Percentiles rank a stretch among this genome's conserved stretches.
These are phyloP conservation scores for Climacteris rufus DNA, from an alignment of 2,113 vertebrate species.

Conservation along the genomic window DNA sequence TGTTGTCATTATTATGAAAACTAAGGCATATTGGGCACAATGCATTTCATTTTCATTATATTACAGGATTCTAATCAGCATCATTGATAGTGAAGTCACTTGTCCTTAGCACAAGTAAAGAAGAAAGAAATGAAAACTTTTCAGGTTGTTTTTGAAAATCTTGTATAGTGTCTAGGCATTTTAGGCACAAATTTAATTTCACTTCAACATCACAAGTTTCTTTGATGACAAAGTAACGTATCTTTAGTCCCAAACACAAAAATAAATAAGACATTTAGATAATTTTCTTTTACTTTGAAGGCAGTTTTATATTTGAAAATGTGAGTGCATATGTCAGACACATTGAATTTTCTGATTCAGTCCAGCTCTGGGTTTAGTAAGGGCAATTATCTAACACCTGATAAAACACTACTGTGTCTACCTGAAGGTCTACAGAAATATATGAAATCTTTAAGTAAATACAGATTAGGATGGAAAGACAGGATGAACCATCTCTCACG, in stretches of 20 bases:
- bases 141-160: slow-evolving; percentile 56
- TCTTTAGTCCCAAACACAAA: slow-evolving; percentile 59
- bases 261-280: slow-evolving; percentile 70
- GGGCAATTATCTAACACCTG: not conserved
- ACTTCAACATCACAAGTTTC: slow-evolving; percentile 53
- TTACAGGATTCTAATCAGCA: slow-evolving; percentile 58
- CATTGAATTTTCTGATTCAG: not conserved
- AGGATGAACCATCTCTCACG: not conserved
- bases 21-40: slow-evolving; percentile 57
- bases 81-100: slow-evolving; percentile 57
- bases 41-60: slow-evolving; percentile 65
- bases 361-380: not conserved
- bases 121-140: slow-evolving; percentile 53
- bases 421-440: not conserved
- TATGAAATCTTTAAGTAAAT: not conserved
- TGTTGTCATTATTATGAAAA: slow-evolving; percentile 68
- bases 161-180: slow-evolving; percentile 62
- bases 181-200: slow-evolving; percentile 70
- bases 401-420: not conserved
- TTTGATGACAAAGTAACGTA: slow-evolving; percentile 66
- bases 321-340: not conserved
- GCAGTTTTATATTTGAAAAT: slow-evolving; percentile 43
- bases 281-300: slow-evolving; percentile 62
- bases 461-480: not conserved
- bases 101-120: slow-evolving; percentile 38